Conservation (phyloP, 92 coral and sea anemone species). For the Porites lobata region DNA sequence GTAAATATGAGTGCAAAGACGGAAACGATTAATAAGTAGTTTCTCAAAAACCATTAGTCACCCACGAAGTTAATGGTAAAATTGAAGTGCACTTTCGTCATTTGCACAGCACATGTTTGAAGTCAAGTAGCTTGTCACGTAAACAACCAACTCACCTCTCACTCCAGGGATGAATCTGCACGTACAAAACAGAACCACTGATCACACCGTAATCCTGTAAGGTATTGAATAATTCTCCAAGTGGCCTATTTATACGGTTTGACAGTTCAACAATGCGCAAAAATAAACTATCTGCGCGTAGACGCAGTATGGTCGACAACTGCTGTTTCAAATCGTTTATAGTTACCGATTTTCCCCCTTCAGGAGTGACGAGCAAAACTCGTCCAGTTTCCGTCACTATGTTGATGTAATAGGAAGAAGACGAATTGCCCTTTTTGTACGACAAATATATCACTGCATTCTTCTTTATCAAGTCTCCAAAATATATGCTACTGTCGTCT, state of each 20-base stretch:
- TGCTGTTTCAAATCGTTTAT: conserved; percentile 9
- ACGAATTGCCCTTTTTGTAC: neutral
- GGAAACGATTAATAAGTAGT: too few relatives aligned
- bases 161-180: conserved; percentile 48
- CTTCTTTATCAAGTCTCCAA: conserved; percentile 27
- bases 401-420: conserved; percentile 26
- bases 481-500: neutral
- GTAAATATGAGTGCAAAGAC: too few relatives aligned
- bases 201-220: conserved; percentile 33
- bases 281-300: conserved; percentile 26
- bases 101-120: too few relatives aligned
- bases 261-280: conserved; percentile 27
- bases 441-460: neutral
- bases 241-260: conserved; percentile 17
- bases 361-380: conserved; percentile 23
- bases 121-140: neutral
- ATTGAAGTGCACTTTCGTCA: too few relatives aligned
- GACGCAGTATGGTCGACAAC: neutral
- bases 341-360: conserved; percentile 18
- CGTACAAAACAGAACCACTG: conserved; percentile 40
- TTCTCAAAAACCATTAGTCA: too few relatives aligned
- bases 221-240: conserved; percentile 1
- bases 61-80: too few relatives aligned
- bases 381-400: conserved; percentile 40
- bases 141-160: conserved; percentile 19